Percentiles rank a stretch among this genome's conserved stretches.
phyloP scores from a whole-genome alignment of 1,140 invertebrate species.

The Heliothis virescens region DNA sequence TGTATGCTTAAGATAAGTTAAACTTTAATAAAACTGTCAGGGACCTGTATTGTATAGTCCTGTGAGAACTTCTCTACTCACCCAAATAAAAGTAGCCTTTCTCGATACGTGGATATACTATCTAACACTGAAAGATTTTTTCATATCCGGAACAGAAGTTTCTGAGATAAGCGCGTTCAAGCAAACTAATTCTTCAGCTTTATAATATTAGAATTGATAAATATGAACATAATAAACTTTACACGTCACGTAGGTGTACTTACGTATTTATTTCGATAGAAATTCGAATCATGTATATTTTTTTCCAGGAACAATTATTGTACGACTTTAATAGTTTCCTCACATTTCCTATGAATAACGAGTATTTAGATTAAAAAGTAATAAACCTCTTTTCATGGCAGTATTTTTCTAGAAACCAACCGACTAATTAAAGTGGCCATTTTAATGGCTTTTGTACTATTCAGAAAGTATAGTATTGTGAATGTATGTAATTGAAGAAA shows the following conservation, averaged over 20 bases:
- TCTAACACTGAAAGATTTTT: no score
- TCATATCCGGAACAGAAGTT: no score
- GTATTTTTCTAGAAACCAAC: slow-evolving; percentile 3
- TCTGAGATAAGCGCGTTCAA: no score
- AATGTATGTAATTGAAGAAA: not conserved
- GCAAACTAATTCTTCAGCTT: no score
- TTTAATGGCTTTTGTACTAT: slow-evolving; percentile 6
- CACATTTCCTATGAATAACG: not conserved
- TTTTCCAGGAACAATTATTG: not conserved
- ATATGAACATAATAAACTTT: no score
- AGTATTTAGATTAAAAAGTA: not conserved
- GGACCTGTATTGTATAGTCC: no score
- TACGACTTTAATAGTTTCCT: not conserved
- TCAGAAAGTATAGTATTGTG: slow-evolving; percentile 9
- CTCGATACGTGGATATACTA: no score
- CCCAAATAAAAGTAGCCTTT: no score
- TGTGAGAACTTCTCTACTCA: no score
- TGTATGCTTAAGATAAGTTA: no score
- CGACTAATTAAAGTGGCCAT: not conserved
- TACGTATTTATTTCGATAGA: not conserved
- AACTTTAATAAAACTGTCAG: no score
- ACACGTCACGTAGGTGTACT: not conserved
- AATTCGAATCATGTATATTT: not conserved
- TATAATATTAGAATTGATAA: no score
- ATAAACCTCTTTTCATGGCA: slow-evolving; percentile 9